Evolutionary conservation across 2,797 vertebrate species (phyloP).

Genomic region (Todus mexicanus): DNA sequence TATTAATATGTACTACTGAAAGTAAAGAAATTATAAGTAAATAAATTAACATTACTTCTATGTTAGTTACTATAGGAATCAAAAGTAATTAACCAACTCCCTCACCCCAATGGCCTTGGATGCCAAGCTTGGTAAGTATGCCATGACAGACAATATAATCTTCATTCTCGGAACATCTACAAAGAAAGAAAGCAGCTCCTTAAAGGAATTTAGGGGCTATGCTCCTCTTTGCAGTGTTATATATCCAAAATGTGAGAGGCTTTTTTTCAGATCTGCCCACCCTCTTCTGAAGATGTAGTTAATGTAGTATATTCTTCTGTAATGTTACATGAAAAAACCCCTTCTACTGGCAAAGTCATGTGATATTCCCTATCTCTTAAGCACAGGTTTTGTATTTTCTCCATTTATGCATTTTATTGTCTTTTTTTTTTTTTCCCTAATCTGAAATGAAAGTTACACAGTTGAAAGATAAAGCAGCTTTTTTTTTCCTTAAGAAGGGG

Average conservation of each 20-base stretch:
- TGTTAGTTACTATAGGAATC: background rate
- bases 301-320: background rate
- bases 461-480: background rate
- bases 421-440: constrained; percentile 24
- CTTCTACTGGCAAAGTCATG: background rate
- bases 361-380: background rate
- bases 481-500: background rate
- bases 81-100: background rate
- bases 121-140: background rate
- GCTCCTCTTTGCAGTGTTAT: background rate
- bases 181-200: background rate
- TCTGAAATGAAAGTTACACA: background rate
- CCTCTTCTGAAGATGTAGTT: background rate
- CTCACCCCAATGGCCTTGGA: background rate
- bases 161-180: background rate
- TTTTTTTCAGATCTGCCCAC: background rate
- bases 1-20: background rate
- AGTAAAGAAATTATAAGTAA: background rate
- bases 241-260: background rate
- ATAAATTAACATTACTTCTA: background rate
- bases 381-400: background rate
- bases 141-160: background rate
- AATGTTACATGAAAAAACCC: background rate
- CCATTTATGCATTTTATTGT: background rate
- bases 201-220: background rate